These are phyloP conservation scores for Drosophila ogumai DNA, from an alignment of 1,140 invertebrate species.

Conservation along the genomic window DNA sequence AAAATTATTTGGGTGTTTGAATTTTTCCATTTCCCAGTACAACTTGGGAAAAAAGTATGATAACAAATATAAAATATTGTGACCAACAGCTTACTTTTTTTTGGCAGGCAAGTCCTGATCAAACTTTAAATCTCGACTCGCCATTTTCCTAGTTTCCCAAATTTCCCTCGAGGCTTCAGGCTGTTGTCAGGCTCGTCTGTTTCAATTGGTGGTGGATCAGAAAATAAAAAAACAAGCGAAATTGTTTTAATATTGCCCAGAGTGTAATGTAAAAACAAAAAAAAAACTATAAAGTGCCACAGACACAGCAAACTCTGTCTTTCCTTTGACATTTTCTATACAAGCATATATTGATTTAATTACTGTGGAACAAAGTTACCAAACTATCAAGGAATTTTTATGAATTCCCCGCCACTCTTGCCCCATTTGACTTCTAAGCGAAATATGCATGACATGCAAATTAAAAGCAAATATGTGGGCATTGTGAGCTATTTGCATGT, in stretches of 20 bases:
- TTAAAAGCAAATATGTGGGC: conserved; percentile 42
- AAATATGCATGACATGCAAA: conserved; percentile 32
- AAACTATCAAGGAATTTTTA: conserved; percentile 3
- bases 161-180: conserved; percentile 13
- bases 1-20: too few species aligned
- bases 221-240: conserved; percentile 2
- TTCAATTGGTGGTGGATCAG: conserved; percentile 11
- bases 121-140: too few species aligned
- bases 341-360: conserved; percentile 6
- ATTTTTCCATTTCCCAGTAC: too few species aligned
- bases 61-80: too few species aligned
- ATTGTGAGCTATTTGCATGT: conserved; percentile 23
- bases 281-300: too few species aligned
- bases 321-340: background rate
- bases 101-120: too few species aligned
- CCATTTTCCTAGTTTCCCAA: conserved; percentile 10
- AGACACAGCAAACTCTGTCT: too few species aligned
- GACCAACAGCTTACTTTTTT: too few species aligned
- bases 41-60: too few species aligned
- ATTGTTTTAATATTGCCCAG: conserved; percentile 7
- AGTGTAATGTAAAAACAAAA: too few species aligned
- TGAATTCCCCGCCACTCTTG: background rate
- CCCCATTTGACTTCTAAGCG: background rate
- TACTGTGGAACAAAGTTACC: background rate
- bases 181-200: conserved; percentile 8